Percentiles rank a stretch among this genome's conserved stretches.
These are phyloP conservation scores for Melanaphis sacchari DNA, from an alignment of 1,140 invertebrate species.

Conservation along the genomic window DNA sequence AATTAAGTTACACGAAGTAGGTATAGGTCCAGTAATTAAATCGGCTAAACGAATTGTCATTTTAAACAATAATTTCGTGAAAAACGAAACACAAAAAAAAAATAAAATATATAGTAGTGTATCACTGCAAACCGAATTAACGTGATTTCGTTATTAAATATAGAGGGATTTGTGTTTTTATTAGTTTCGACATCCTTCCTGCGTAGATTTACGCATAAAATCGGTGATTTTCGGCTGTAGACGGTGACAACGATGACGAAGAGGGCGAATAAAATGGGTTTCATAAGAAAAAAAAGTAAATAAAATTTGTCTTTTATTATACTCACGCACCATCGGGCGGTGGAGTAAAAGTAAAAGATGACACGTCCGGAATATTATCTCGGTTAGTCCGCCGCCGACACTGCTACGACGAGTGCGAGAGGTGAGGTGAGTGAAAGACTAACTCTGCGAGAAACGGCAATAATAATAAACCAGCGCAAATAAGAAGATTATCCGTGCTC, in stretches of 20 bases:
- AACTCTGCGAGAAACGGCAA: constrained; percentile 21
- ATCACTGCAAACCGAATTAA: not conserved
- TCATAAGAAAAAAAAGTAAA: not conserved
- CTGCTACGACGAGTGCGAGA: not conserved
- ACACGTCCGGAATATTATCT: constrained; percentile 54
- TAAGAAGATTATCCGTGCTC: constrained; percentile 49
- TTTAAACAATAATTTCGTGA: not conserved
- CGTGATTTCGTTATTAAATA: not conserved
- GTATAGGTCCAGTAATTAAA: rapidly evolving
- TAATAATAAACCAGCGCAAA: constrained; percentile 52
- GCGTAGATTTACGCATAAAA: not conserved
- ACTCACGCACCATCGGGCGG: not conserved
- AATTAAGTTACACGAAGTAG: not conserved
- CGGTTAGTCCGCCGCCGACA: not conserved
- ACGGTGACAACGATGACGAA: not conserved
- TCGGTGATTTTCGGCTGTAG: not conserved
- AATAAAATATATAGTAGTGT: not conserved
- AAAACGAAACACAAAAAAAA: not conserved
- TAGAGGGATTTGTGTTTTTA: not conserved
- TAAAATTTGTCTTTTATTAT: constrained; percentile 40
- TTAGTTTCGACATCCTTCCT: not conserved
- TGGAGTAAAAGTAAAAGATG: constrained; percentile 38
- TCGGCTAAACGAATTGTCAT: not conserved
- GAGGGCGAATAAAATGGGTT: not conserved
- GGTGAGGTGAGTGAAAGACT: not conserved